These are phyloP conservation scores for Dynastes grantii DNA, from an alignment of 2,888 invertebrate genomes.

Conservation along the genomic window DNA sequence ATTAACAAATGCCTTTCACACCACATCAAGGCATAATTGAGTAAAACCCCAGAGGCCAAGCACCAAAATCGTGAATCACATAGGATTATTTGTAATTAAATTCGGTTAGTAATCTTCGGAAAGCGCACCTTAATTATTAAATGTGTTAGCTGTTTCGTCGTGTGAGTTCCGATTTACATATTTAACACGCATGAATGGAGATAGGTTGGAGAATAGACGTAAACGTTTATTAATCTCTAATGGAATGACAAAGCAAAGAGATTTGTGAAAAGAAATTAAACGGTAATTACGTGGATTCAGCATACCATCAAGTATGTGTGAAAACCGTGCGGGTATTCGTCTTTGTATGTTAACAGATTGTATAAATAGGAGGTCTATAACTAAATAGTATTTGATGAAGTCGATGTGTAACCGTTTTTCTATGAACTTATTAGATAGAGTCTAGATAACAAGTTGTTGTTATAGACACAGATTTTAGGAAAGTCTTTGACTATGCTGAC, in stretches of 20 bases:
- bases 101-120: constrained; percentile 27
- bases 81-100: constrained; percentile 33
- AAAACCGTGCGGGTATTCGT: no score
- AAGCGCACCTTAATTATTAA: constrained; percentile 31
- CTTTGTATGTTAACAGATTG: no score
- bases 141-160: constrained; percentile 1
- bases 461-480: no score
- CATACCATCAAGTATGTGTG: neutral
- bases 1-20: no score
- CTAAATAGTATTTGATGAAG: no score
- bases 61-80: constrained; percentile 20
- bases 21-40: constrained; percentile 8
- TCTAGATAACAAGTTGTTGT: no score
- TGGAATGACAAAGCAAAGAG: neutral
- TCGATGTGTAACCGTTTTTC: no score
- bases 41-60: constrained; percentile 27
- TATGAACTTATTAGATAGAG: no score
- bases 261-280: constrained; percentile 8
- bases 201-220: constrained; percentile 8
- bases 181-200: constrained; percentile 1
- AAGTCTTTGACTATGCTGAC: no score
- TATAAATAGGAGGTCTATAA: no score
- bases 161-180: constrained; percentile 31
- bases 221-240: constrained; percentile 9
- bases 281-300: neutral